phyloP scores from a whole-genome alignment of 1,140 invertebrate species.

The Brachionus rotundiformis region DNA sequence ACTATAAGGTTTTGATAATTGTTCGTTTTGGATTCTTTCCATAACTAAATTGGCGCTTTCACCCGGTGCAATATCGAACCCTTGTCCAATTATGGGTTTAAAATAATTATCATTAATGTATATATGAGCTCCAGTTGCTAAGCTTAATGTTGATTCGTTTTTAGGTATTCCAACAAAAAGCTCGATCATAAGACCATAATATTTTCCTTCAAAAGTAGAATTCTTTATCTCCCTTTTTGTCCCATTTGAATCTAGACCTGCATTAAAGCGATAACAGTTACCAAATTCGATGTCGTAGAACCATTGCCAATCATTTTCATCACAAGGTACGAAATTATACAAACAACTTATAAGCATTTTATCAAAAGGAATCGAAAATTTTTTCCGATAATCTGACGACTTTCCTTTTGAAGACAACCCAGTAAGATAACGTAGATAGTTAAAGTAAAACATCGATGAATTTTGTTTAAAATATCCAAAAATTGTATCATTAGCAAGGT shows the following conservation, averaged over 20 bases:
- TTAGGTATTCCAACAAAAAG: background rate
- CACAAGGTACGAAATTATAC: background rate
- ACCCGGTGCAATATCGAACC: background rate
- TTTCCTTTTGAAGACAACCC: background rate
- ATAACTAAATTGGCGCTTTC: background rate
- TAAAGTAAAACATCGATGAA: background rate
- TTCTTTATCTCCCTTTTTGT: background rate
- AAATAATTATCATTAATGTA: background rate
- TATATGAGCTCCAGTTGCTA: background rate
- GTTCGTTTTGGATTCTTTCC: background rate
- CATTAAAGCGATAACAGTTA: slow-evolving; percentile 16
- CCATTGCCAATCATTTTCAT: background rate
- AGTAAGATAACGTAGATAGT: background rate
- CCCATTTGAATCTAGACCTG: background rate
- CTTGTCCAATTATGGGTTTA: background rate
- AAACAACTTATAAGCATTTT: slow-evolving; percentile 9
- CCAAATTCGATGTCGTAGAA: too few species aligned
- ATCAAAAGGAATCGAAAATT: background rate
- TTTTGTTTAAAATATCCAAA: background rate
- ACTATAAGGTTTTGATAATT: too few species aligned
- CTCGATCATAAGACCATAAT: slow-evolving; percentile 1
- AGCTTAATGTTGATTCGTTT: background rate
- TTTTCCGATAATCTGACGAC: background rate
- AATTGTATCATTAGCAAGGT: background rate
- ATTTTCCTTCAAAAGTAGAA: background rate